Evolutionary conservation across 2,113 vertebrate genomes (phyloP).

Genomic region (Semicossyphus pulcher): DNA sequence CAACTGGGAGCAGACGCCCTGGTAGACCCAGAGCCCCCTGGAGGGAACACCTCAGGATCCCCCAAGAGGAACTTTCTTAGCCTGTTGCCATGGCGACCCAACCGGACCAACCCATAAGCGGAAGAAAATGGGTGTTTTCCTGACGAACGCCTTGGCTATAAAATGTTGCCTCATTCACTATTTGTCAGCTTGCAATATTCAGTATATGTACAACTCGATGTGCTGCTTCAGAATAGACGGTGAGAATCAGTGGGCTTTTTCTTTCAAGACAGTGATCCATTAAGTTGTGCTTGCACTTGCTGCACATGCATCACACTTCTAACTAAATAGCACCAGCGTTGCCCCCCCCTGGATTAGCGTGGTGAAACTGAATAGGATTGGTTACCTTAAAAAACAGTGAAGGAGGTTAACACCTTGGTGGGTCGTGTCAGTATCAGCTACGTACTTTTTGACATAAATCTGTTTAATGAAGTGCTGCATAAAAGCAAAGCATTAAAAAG

Average conservation of each 20-base stretch:
- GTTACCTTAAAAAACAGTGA: slow-evolving; percentile 5
- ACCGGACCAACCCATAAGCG: no score
- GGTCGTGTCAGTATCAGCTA: slow-evolving; percentile 21
- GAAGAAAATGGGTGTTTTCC: background rate
- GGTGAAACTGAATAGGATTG: background rate
- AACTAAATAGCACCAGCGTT: background rate
- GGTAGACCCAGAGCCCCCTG: no score
- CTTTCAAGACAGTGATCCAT: slow-evolving; percentile 8
- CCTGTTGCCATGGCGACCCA: no score
- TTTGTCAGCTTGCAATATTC: background rate
- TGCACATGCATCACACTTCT: slow-evolving; percentile 4
- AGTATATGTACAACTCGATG: background rate
- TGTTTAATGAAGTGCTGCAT: slow-evolving; percentile 70
- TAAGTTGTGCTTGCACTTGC: slow-evolving; percentile 18
- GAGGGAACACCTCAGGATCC: no score
- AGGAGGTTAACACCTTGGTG: slow-evolving; percentile 1
- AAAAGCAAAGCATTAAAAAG: slow-evolving; percentile 74
- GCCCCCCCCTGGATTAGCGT: background rate
- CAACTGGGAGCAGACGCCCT: no score
- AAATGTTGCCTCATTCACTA: slow-evolving; percentile 24
- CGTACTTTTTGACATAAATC: slow-evolving; percentile 52
- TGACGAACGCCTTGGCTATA: background rate
- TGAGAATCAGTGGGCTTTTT: background rate
- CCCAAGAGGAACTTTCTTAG: no score
- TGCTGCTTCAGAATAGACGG: no score